Conservation (phyloP, 2,888 invertebrate species). For the Caenorhabditis sp. region DNA sequence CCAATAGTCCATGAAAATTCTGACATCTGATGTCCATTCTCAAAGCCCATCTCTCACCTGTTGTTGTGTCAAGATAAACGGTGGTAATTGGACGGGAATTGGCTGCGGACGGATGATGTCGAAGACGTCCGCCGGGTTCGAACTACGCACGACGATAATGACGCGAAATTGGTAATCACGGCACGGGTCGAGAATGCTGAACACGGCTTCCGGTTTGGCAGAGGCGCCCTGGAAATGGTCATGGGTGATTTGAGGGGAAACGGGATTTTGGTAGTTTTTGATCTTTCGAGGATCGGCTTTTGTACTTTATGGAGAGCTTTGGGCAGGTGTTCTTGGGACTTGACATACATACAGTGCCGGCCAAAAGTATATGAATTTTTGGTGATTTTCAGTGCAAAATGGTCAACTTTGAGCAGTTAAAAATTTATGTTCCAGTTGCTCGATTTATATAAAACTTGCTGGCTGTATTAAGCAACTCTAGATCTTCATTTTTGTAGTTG, state of each 20-base stretch:
- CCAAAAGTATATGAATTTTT: too few species aligned
- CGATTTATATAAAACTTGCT: too few species aligned
- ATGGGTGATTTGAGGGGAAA: constrained; percentile 4
- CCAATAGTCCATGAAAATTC: too few species aligned
- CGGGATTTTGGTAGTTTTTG: background rate
- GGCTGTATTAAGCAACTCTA: too few species aligned
- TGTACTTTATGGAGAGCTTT: background rate
- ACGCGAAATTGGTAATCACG: constrained; percentile 81
- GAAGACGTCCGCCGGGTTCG: constrained; percentile 72
- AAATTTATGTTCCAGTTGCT: too few species aligned
- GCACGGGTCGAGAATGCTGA: constrained; percentile 80
- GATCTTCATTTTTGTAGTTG: too few species aligned
- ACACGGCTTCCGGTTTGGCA: constrained; percentile 76
- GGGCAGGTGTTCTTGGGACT: background rate
- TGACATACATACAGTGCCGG: too few species aligned
- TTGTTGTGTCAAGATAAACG: constrained; percentile 73
- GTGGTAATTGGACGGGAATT: constrained; percentile 77
- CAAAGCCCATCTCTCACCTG: constrained; percentile 58
- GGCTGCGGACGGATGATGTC: constrained; percentile 74
- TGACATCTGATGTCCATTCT: too few species aligned
- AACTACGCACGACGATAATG: constrained; percentile 75
- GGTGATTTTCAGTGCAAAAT: too few species aligned
- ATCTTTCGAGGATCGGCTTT: background rate
- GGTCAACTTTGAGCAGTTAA: too few species aligned
- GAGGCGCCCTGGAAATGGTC: constrained; percentile 78